Conservation (phyloP, 2,888 invertebrate species). For the Abrostola tripartita region DNA sequence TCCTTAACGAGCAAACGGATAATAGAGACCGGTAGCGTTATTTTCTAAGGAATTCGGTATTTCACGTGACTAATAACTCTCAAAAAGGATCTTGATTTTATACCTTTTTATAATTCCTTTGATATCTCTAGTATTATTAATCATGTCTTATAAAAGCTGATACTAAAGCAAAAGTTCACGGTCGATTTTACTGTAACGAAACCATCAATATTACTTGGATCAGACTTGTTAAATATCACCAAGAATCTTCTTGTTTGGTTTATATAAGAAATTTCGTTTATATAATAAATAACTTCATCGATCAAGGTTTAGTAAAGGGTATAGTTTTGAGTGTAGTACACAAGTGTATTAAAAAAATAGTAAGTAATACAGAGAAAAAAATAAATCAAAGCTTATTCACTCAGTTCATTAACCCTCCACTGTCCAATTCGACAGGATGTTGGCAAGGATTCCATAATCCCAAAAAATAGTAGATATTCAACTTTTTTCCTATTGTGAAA, state of each 20-base stretch:
- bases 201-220: neutral
- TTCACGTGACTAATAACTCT: slow-evolving; percentile 40
- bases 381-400: slow-evolving; percentile 15
- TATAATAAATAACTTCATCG: too few relatives aligned
- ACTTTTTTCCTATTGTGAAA: slow-evolving; percentile 50
- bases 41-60: slow-evolving; percentile 53
- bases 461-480: slow-evolving; percentile 43
- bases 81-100: slow-evolving; percentile 30
- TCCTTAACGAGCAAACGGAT: slow-evolving; percentile 55
- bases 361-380: neutral
- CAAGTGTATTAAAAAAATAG: too few relatives aligned
- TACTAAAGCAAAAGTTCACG: neutral
- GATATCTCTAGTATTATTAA: slow-evolving; percentile 18
- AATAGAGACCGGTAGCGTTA: slow-evolving; percentile 52
- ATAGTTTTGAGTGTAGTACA: too few relatives aligned
- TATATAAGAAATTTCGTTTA: too few relatives aligned
- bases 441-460: slow-evolving; percentile 45
- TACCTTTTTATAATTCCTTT: slow-evolving; percentile 13
- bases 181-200: neutral
- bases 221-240: neutral
- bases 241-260: too few relatives aligned
- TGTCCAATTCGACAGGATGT: slow-evolving; percentile 22
- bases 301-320: too few relatives aligned
- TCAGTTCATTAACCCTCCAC: slow-evolving; percentile 18
- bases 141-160: slow-evolving; percentile 13